These are phyloP conservation scores for Rhogogaster chlorosoma DNA, from an alignment of 2,888 invertebrate species.

Conservation along the genomic window DNA sequence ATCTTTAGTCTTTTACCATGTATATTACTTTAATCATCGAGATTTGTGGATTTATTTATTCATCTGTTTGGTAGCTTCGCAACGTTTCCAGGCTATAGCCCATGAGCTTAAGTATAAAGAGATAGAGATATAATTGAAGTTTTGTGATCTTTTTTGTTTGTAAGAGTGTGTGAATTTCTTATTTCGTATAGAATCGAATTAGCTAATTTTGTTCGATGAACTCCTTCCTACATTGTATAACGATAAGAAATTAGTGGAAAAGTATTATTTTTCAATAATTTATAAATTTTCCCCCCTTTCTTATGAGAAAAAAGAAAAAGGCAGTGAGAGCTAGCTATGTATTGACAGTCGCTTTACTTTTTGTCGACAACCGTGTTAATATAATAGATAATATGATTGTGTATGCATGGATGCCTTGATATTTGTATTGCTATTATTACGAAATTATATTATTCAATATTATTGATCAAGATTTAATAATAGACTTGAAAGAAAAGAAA, in stretches of 20 bases:
- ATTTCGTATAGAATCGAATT: background rate
- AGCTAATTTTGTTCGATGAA: background rate
- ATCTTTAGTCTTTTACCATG: no score
- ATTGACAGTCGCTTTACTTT: conserved; percentile 25
- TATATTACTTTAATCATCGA: no score
- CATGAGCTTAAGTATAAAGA: no score
- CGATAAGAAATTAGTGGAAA: background rate
- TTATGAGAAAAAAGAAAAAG: background rate
- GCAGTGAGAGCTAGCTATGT: conserved; percentile 13
- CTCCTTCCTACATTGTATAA: background rate
- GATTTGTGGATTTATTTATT: no score
- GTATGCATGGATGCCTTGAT: conserved; percentile 51
- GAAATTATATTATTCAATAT: conserved; percentile 28
- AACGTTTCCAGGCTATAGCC: no score
- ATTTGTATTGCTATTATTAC: conserved; percentile 47
- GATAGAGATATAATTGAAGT: background rate
- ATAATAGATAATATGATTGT: conserved; percentile 39
- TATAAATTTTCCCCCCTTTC: background rate
- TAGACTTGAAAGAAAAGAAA: background rate
- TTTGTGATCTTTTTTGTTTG: background rate
- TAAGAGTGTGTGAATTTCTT: conserved; percentile 5
- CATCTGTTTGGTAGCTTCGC: no score
- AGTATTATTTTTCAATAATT: background rate
- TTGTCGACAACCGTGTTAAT: conserved; percentile 20
- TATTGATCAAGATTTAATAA: background rate